A percentile compares a stretch with the other conserved stretches of the same genome.
phyloP scores from a whole-genome alignment of 2,797 vertebrate species.

The Chelmon rostratus region DNA sequence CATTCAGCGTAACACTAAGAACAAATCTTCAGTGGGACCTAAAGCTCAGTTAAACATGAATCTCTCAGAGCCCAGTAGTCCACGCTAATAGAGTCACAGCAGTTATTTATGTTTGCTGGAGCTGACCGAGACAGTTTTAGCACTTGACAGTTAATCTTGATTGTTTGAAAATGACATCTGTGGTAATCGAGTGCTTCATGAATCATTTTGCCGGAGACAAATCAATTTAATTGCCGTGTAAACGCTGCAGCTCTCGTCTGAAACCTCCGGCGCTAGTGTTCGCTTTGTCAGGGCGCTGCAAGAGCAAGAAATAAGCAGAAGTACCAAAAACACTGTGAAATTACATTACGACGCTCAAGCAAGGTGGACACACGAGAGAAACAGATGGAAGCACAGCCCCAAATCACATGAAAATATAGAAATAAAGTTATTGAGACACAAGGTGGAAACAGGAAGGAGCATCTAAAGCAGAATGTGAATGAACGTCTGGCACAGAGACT shows the following conservation, averaged over 20 bases:
- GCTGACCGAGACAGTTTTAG: background rate
- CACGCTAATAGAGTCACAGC: background rate
- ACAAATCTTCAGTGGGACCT: background rate
- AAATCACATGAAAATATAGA: background rate
- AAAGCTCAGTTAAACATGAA: background rate
- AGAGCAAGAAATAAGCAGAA: slow-evolving; percentile 2
- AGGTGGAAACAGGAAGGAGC: background rate
- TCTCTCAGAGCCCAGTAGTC: background rate
- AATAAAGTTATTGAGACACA: background rate
- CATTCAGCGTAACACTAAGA: background rate
- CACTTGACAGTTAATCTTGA: background rate
- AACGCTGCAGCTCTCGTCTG: background rate
- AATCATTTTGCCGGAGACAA: slow-evolving; percentile 2
- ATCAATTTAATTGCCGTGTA: background rate
- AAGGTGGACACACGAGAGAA: background rate
- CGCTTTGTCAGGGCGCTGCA: background rate
- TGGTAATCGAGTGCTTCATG: background rate
- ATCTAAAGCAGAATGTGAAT: background rate
- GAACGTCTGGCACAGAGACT: background rate
- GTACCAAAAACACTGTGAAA: background rate
- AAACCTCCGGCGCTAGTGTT: background rate
- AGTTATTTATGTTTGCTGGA: background rate
- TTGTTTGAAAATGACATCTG: slow-evolving; percentile 1
- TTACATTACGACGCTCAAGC: background rate
- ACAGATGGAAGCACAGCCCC: background rate